These are phyloP conservation scores for Piaya cayana DNA, from an alignment of 2,113 vertebrate species.

Conservation along the genomic window DNA sequence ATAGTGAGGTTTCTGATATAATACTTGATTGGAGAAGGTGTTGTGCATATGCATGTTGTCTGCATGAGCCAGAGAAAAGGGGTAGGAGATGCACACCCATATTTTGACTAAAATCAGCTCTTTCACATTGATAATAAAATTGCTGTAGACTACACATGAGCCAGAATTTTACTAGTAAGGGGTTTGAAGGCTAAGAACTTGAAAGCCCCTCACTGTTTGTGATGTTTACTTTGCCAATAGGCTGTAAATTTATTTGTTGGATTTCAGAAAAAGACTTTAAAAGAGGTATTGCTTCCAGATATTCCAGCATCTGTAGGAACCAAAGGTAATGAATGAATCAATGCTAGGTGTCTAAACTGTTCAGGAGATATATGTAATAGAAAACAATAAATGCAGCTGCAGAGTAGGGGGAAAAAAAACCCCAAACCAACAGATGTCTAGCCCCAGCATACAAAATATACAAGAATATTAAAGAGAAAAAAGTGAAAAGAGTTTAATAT, in stretches of 20 bases:
- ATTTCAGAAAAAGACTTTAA: neutral
- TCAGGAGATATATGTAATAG: neutral
- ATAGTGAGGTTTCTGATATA: neutral
- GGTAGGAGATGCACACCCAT: neutral
- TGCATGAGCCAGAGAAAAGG: neutral
- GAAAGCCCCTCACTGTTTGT: neutral
- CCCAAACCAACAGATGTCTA: neutral
- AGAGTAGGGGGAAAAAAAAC: neutral
- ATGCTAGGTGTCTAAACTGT: neutral
- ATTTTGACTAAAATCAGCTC: neutral
- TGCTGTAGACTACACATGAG: neutral
- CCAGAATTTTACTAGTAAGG: neutral
- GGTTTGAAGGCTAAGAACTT: neutral
- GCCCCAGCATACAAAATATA: neutral
- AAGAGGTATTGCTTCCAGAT: neutral
- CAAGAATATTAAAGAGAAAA: neutral
- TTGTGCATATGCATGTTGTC: neutral
- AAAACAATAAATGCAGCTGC: neutral
- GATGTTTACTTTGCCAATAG: neutral
- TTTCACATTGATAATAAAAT: neutral
- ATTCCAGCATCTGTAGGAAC: neutral
- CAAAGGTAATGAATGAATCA: neutral
- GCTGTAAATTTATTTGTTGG: neutral
- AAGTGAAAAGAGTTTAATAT: neutral
- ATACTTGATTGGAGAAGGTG: neutral